Conservation (phyloP, 2,888 invertebrate species). For the Napeogenes sylphis region DNA sequence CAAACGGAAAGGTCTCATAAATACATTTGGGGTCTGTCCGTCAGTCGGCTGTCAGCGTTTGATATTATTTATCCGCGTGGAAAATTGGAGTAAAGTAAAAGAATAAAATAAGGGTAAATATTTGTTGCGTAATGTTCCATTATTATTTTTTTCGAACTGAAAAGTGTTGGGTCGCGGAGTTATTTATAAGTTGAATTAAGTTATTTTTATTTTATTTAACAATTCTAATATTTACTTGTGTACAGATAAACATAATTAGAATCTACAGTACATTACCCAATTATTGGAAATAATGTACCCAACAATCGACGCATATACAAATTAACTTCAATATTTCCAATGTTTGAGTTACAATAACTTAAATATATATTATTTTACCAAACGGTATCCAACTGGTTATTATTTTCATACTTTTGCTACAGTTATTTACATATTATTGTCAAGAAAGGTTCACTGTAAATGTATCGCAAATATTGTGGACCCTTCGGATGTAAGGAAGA, state of each 20-base stretch:
- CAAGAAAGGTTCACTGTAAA: conserved; percentile 4
- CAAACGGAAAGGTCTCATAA: conserved; percentile 28
- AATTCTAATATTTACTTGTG: no score
- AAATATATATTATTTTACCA: no score
- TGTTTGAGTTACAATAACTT: no score
- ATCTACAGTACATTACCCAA: no score
- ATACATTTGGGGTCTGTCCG: conserved; percentile 31
- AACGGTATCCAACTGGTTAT: neutral
- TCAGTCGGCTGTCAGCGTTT: conserved; percentile 30
- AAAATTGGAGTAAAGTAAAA: conserved; percentile 28
- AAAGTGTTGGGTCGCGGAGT: neutral
- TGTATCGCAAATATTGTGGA: conserved; percentile 5
- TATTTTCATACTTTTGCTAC: neutral
- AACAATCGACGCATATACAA: no score
- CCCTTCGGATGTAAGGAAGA: conserved; percentile 3
- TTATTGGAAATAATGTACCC: no score
- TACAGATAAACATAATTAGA: no score
- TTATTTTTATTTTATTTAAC: no score
- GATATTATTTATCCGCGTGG: conserved; percentile 30
- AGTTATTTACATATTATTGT: conserved; percentile 6
- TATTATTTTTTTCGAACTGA: neutral
- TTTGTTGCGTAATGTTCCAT: conserved; percentile 8
- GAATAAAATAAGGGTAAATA: conserved; percentile 23
- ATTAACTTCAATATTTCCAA: no score
- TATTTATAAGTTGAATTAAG: no score